phyloP scores from a whole-genome alignment of 2,113 vertebrate genomes.

The Bombycilla garrulus region DNA sequence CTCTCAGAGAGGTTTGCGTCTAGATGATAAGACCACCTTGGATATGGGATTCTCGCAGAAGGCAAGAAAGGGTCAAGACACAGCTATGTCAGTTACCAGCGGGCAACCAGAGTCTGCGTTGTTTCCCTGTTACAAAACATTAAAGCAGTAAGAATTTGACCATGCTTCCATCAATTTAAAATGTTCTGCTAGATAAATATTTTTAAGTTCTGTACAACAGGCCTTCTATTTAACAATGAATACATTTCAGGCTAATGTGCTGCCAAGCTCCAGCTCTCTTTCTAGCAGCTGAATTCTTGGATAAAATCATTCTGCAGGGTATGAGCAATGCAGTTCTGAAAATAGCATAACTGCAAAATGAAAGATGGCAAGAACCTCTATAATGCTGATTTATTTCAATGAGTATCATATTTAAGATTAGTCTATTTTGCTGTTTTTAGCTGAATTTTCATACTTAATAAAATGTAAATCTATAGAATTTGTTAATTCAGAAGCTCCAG shows the following conservation, averaged over 20 bases:
- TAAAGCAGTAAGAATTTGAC: neutral
- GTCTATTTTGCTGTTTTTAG: neutral
- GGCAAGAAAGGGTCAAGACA: neutral
- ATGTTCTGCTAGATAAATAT: slow-evolving; percentile 51
- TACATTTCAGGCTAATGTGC: slow-evolving; percentile 26
- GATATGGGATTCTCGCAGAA: neutral
- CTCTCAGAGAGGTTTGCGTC: neutral
- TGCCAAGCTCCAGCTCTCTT: slow-evolving; percentile 42
- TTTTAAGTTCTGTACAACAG: slow-evolving; percentile 50
- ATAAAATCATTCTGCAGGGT: slow-evolving; percentile 56
- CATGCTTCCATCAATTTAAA: neutral
- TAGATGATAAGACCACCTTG: neutral
- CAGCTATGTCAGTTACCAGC: neutral
- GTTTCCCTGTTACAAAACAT: slow-evolving; percentile 2
- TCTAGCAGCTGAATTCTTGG: slow-evolving; percentile 64
- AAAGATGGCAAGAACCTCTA: slow-evolving; percentile 48
- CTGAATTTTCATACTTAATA: neutral
- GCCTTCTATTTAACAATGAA: slow-evolving; percentile 55
- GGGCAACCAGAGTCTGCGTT: neutral
- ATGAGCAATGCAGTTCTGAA: slow-evolving; percentile 63
- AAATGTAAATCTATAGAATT: neutral
- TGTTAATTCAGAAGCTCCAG: neutral
- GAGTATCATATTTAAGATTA: neutral
- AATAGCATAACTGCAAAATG: slow-evolving; percentile 64
- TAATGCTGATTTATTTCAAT: slow-evolving; percentile 37